These are phyloP conservation scores for Dermochelys coriacea DNA, from an alignment of 2,797 vertebrate genomes.

Conservation along the genomic window DNA sequence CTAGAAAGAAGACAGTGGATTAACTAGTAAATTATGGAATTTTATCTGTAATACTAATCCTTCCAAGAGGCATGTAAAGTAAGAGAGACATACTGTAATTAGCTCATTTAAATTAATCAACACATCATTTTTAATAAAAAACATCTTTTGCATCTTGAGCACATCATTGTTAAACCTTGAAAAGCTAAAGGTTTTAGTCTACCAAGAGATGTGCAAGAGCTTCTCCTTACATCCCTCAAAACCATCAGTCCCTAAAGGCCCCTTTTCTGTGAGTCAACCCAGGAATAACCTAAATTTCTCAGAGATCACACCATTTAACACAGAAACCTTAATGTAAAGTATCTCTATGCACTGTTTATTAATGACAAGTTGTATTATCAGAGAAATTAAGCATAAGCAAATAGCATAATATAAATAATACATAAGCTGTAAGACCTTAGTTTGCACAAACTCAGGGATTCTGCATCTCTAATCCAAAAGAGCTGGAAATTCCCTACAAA, in stretches of 20 bases:
- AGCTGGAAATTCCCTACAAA: background rate
- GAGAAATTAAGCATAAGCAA: background rate
- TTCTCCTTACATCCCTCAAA: constrained; percentile 12
- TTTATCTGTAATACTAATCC: constrained; percentile 65
- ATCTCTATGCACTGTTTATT: background rate
- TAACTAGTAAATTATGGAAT: constrained; percentile 70
- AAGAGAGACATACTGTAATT: constrained; percentile 48
- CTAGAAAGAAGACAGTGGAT: constrained; percentile 41
- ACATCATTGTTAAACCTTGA: background rate
- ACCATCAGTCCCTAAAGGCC: background rate
- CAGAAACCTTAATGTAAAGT: background rate
- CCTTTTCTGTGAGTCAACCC: constrained; percentile 33
- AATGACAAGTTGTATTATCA: background rate
- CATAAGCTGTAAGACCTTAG: background rate
- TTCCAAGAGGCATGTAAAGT: constrained; percentile 12
- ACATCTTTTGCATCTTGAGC: constrained; percentile 30
- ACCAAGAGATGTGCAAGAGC: constrained; percentile 18
- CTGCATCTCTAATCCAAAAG: background rate
- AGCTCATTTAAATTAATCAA: constrained; percentile 72
- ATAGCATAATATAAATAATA: background rate
- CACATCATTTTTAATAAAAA: constrained; percentile 56
- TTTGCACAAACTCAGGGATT: background rate
- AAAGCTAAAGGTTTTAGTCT: constrained; percentile 37
- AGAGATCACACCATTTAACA: background rate
- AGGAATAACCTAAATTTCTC: constrained; percentile 35